Evolutionary conservation across 2,888 invertebrate genomes (phyloP), one percentile per base, ranked within the genome.

Genomic region (Ormia ochracea): DNA sequence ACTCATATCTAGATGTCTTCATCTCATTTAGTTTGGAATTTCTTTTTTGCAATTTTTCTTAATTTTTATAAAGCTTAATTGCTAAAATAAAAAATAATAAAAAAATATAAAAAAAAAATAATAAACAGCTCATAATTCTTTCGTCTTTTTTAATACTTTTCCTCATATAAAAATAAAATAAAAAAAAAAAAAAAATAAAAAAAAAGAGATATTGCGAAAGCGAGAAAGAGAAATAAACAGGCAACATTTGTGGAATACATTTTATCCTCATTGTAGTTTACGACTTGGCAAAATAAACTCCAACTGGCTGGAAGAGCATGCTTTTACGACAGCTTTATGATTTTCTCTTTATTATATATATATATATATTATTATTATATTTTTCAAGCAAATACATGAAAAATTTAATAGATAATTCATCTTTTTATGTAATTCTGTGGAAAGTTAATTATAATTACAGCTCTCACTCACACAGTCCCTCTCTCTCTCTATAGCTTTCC

Each of bases 371-470:
- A 10, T 41, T 63, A n/a, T n/a, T n/a, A n/a, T n/a, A n/a, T n/a
- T 21, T 33, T 38, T 65, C 31, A 7, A 9, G 31, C 45, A 38
- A 66, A 74, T 50, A 19, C 41, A 73, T 58, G 58, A 74, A 66
- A 21, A 56, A 59, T 66, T 66, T 66, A 52, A 52, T 33, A 72
- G 66, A 65, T 65, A 65, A 74, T 48, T 36, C 65, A 65, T 74
- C 26, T 43, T 48, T 52, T 72, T 17, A 61, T 72, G 41, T 41
- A 21, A 17, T 72, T 61, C 61, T 61, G 26, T 33, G 52, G 41
- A 74, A 74, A 74, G 58, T 74, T 66, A 59, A 74, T 74, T 74
- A 58, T 14, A 74, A 66, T 74, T 74, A 50, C 38, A 45, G 56
- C 17, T 41, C 33, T 10, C 4, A 14, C 31, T n/a, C 28, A 28